Evolutionary conservation across 2,113 vertebrate genomes (phyloP), one percentile per base, ranked within the genome.

Genomic region (Mesoclemmys tuberculata): DNA sequence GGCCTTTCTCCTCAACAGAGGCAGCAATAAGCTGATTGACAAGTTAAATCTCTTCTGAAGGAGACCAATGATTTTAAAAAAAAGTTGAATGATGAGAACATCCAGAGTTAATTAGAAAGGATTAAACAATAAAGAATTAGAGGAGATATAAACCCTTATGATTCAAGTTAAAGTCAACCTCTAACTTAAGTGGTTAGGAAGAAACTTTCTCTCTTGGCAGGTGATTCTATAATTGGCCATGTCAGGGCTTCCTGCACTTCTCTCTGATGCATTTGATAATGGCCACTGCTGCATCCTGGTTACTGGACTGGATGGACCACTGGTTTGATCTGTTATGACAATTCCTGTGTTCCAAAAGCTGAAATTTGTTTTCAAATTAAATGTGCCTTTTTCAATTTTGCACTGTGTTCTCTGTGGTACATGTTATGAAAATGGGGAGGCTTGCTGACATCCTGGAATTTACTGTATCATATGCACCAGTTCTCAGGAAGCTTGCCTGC

Each of bases 391-490:
- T 49, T 7, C 46, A 64, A 19, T 68, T 82, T 82, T 82, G 13
- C 38, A 46, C 46, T 88, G 90, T 81, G 82, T 81, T 91, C 93
- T 92, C 55, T 55, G 48, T 6, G 84, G 54, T 55, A 94, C 56
- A 81, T 49, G 80, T 95, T 27, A 29, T 56, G 64, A 87, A 96
- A 94, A 85, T 52, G 90, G 74, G 31, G 41, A 12, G 51, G 16
- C 22, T 71, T 41, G 46, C 14, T 58, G n/a, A 86, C 64, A 78
- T 75, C 56, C 54, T 84, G 26, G 55, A 87, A 81, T 0, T 0
- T 22, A 51, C 19, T 2, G 18, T 38, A 51, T 56, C 58, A 54
- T 81, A 75, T 51, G 85, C 6, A 21, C 56, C 1, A 0, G 38
- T 29, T 82, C 75, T 49, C 74, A 46, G 35, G 26, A 49, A 64